Evolutionary conservation across 2,888 invertebrate genomes (phyloP).

Genomic region (Drosophila subquinaria): DNA sequence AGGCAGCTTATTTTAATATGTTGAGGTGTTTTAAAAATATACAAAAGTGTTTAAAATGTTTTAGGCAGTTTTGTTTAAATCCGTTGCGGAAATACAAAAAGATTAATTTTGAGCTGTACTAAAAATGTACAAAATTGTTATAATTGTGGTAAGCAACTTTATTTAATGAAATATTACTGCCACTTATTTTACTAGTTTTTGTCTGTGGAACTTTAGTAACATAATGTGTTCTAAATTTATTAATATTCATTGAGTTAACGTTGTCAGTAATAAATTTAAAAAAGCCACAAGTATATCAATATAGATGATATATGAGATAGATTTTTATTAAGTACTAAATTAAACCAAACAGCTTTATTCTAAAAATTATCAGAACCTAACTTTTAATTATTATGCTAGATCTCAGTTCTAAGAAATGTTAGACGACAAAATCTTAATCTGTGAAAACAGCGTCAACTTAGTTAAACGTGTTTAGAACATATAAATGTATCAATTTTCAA

Average conservation of each 20-base stretch:
- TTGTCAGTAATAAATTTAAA: neutral
- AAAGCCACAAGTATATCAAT: neutral
- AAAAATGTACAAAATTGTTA: slow-evolving; percentile 7
- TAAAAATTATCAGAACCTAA: no score
- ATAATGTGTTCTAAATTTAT: neutral
- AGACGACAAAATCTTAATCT: no score
- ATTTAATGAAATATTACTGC: neutral
- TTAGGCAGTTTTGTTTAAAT: neutral
- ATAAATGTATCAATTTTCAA: neutral
- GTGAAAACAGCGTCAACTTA: no score
- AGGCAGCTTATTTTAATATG: neutral
- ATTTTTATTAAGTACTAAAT: neutral
- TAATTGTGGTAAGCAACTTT: neutral
- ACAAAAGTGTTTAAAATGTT: neutral
- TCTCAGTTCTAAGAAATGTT: neutral
- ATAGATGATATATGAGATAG: neutral
- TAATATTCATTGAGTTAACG: neutral
- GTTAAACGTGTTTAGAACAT: no score
- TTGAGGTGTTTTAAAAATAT: slow-evolving; percentile 11
- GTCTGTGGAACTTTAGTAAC: neutral
- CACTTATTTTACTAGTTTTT: neutral
- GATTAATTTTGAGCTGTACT: slow-evolving; percentile 5
- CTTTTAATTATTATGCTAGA: no score
- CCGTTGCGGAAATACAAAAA: slow-evolving; percentile 8
- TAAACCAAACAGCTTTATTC: neutral